A percentile compares a stretch with the other conserved stretches of the same genome.
Evolutionary conservation across 2,797 vertebrate species (phyloP).

Genomic region (Oceanodroma leucorhoa): DNA sequence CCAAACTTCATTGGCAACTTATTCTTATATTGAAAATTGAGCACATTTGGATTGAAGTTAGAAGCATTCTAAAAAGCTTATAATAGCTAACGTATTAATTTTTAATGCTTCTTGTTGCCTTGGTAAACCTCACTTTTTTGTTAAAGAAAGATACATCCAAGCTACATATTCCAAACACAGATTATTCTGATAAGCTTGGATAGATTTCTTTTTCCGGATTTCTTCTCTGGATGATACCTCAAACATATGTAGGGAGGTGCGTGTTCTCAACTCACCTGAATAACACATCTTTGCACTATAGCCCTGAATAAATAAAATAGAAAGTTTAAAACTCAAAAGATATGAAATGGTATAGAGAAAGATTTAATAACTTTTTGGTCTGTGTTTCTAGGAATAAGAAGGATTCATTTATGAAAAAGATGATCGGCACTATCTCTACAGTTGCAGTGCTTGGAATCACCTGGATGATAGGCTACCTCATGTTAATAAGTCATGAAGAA

Average conservation of each 20-base stretch:
- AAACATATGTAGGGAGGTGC: not conserved
- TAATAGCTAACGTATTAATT: not conserved
- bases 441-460: slow-evolving; percentile 71
- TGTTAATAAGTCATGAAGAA: slow-evolving; percentile 47
- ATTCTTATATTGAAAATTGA: not conserved
- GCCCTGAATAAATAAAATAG: not conserved
- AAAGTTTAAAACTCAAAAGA: not conserved
- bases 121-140: not conserved
- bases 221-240: not conserved
- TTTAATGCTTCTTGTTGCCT: not conserved
- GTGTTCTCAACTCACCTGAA: not conserved
- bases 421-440: slow-evolving; percentile 66
- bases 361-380: not conserved
- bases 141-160: not conserved
- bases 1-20: not conserved
- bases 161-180: not conserved
- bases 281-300: not conserved
- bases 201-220: not conserved
- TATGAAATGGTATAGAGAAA: not conserved
- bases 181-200: not conserved
- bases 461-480: slow-evolving; percentile 75
- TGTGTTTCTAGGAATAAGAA: slow-evolving; percentile 53
- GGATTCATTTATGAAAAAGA: slow-evolving; percentile 57
- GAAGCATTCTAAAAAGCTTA: not conserved
- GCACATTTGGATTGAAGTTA: not conserved